phyloP scores from a whole-genome alignment of 64 coral and sea anemone species.

The Montipora sp. region DNA sequence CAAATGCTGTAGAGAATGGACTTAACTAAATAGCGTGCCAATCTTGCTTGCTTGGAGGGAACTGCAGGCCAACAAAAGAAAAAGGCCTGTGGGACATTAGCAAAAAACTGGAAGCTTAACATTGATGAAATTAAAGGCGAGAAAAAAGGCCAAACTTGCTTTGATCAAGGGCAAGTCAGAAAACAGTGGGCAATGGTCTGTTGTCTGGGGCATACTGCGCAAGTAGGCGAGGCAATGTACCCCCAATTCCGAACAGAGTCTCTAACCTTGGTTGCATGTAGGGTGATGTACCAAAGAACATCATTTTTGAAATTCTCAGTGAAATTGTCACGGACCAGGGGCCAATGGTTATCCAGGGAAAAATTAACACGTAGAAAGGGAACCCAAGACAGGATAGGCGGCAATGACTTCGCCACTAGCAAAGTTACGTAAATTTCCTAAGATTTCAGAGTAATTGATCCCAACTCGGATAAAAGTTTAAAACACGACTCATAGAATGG shows the following conservation, averaged over 20 bases:
- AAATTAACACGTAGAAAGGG: neutral
- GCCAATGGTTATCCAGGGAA: neutral
- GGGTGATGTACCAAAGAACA: neutral
- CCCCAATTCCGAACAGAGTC: neutral
- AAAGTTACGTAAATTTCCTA: neutral
- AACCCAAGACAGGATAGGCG: neutral
- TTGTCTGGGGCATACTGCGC: neutral
- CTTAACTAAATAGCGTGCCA: neutral
- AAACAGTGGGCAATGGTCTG: slow-evolving; percentile 21
- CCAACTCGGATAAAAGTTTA: no score
- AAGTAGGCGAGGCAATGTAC: neutral
- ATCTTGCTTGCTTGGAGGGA: no score
- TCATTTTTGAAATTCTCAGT: slow-evolving; percentile 34
- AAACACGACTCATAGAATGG: no score
- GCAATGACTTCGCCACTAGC: neutral
- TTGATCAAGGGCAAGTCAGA: neutral
- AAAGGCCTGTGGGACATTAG: neutral
- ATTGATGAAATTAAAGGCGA: neutral
- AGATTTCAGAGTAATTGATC: neutral
- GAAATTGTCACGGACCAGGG: neutral
- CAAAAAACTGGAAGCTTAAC: neutral
- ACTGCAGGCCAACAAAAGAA: neutral
- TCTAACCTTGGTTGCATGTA: neutral
- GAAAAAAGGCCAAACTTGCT: neutral
- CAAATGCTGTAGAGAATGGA: neutral